Evolutionary conservation across 2,797 vertebrate genomes (phyloP).

Genomic region (Coregonus sp.): DNA sequence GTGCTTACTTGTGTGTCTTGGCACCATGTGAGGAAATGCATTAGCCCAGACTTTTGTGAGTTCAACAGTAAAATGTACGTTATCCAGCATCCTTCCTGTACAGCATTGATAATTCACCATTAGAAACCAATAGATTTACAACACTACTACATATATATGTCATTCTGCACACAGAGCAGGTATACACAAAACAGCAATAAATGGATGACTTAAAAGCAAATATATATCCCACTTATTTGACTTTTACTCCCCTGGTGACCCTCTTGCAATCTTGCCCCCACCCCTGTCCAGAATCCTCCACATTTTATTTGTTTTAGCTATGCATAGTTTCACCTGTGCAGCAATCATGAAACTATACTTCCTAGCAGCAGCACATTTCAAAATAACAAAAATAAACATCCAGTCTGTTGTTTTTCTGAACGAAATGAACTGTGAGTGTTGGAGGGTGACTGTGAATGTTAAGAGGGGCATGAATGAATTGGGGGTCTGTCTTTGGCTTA

Average conservation of each 20-base stretch:
- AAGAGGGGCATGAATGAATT: constrained; percentile 1
- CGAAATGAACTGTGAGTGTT: background rate
- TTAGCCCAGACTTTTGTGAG: constrained; percentile 4
- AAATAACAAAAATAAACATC: background rate
- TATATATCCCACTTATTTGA: constrained; percentile 21
- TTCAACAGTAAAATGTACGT: constrained; percentile 4
- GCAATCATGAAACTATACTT: background rate
- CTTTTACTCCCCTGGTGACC: too few relatives aligned
- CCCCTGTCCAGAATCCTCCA: too few relatives aligned
- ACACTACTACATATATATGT: constrained; percentile 32
- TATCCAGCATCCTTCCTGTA: constrained; percentile 19
- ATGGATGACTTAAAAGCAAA: constrained; percentile 35
- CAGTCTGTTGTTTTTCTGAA: background rate
- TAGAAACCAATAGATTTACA: constrained; percentile 6
- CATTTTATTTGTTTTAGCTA: too few relatives aligned
- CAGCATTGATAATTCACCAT: constrained; percentile 16
- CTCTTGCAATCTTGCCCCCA: too few relatives aligned
- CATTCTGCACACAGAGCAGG: constrained; percentile 30
- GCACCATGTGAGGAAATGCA: too few relatives aligned
- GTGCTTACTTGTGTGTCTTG: constrained; percentile 13
- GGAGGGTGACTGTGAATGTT: background rate
- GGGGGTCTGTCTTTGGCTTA: constrained; percentile 14
- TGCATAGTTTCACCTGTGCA: background rate
- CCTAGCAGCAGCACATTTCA: background rate
- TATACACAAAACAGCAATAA: constrained; percentile 54